Evolutionary conservation across 2,113 vertebrate species (phyloP).

Genomic region (Meleagris gallopavo): DNA sequence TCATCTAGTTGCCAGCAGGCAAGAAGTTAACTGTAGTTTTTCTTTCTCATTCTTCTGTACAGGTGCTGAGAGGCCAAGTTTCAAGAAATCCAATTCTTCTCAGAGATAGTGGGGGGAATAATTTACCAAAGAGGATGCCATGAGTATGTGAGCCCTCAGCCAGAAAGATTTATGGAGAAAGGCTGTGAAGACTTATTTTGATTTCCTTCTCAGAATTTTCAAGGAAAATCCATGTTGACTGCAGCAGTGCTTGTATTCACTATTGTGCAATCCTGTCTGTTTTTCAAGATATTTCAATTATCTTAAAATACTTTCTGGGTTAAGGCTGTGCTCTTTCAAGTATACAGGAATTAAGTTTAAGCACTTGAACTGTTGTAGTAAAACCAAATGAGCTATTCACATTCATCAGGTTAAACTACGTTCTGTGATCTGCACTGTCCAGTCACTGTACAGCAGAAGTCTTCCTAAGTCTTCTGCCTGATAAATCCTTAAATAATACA

Average conservation of each 20-base stretch:
- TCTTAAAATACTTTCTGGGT: background rate
- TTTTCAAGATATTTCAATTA: background rate
- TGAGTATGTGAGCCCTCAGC: background rate
- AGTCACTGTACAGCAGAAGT: background rate
- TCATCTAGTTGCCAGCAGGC: background rate
- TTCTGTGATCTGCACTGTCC: background rate
- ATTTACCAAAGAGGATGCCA: background rate
- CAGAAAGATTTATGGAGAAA: background rate
- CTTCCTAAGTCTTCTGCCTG: background rate
- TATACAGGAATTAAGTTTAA: background rate
- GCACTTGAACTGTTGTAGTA: background rate
- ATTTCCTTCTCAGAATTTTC: background rate
- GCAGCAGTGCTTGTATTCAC: background rate
- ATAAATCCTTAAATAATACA: slow-evolving; percentile 16
- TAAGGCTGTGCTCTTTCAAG: background rate
- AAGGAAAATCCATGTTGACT: background rate
- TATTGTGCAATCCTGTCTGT: background rate
- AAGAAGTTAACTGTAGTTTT: slow-evolving; percentile 17
- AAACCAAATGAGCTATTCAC: background rate
- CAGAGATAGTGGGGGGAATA: background rate
- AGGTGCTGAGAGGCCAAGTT: background rate
- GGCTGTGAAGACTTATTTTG: background rate
- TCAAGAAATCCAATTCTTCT: background rate
- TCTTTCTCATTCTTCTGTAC: background rate
- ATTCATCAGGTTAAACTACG: background rate